phyloP scores from a whole-genome alignment of 2,888 invertebrate species.

The Acleris sparsana region DNA sequence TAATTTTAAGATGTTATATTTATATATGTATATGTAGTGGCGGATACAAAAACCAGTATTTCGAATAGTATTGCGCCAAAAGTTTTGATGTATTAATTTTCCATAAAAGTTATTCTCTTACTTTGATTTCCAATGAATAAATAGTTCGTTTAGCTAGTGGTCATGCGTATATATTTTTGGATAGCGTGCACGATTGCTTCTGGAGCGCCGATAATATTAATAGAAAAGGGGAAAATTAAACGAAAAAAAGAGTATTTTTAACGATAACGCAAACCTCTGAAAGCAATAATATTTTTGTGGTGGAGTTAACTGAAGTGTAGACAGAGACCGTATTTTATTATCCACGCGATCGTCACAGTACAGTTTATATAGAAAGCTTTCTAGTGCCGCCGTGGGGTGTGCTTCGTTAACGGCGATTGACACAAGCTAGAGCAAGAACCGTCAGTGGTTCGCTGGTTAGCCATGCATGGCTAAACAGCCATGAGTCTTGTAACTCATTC shows the following conservation, averaged over 20 bases:
- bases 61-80: constrained; percentile 81
- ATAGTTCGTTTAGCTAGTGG: constrained; percentile 82
- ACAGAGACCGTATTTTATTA: constrained; percentile 75
- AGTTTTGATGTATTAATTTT: constrained; percentile 83
- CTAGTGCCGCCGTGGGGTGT: constrained; percentile 65
- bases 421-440: neutral
- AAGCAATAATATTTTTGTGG: constrained; percentile 82
- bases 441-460: neutral
- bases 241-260: constrained; percentile 67
- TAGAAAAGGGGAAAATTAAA: constrained; percentile 50
- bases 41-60: constrained; percentile 79
- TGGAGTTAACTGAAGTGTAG: constrained; percentile 62
- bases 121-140: constrained; percentile 62
- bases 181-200: constrained; percentile 80
- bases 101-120: constrained; percentile 73
- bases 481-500: no score
- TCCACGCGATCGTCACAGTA: constrained; percentile 71
- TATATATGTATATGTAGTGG: constrained; percentile 83
- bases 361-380: constrained; percentile 65
- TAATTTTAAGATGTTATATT: constrained; percentile 84
- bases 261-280: constrained; percentile 72
- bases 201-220: constrained; percentile 61
- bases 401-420: constrained; percentile 50
- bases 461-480: neutral
- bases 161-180: constrained; percentile 80